Base-by-base conservation (phyloP, 2,113 vertebrate genomes). In the Cyprinus carpio region DNA sequence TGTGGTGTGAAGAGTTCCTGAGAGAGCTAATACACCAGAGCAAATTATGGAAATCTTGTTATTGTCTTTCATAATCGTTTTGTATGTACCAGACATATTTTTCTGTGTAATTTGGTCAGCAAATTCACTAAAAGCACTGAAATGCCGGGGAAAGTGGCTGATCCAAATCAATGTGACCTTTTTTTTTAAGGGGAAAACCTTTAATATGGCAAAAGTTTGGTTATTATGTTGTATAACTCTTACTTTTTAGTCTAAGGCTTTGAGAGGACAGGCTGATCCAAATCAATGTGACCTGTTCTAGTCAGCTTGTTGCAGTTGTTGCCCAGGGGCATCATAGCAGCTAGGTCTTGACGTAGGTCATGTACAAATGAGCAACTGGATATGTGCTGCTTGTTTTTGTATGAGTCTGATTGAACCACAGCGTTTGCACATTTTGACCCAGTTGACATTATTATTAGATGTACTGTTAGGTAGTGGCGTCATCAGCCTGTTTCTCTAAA, bases 11-110 rank as follows among this genome's bases (percentile, higher is more conserved):
- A 71, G 9, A 71, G 67, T 71, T 37, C 31, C 18, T 60, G 10
- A n/a, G 31, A 60, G 76, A 60, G 54, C 20, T 60, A 18, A 78
- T n/a, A 15, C 31, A 37, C 54, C 31, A 37, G 31, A 60, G 31
- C 5, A 78, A 78, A 78, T 78, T n/a, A 40, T 79, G 20, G 7
- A 40, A 77, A 77, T 77, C 6, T n/a, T 20, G 54, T 29, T 83
- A 82, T n/a, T 74, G 69, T 74, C 25, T 25, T 71, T 82, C 29
- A 31, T 31, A 34, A n/a, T 80, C 0, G 12, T 56, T 75, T 43
- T 46, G 0, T 60, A 27, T 23, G 3, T 46, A 27, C n/a, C 12
- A 11, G 40, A 75, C 46, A 20, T 2, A 51, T 64, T 62, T 31
- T 43, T 16, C n/a, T 23, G 37, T n/a, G 71, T 43, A 37, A 74